These are phyloP conservation scores for Linyphia triangularis DNA, from an alignment of 2,888 invertebrate genomes.

Conservation along the genomic window DNA sequence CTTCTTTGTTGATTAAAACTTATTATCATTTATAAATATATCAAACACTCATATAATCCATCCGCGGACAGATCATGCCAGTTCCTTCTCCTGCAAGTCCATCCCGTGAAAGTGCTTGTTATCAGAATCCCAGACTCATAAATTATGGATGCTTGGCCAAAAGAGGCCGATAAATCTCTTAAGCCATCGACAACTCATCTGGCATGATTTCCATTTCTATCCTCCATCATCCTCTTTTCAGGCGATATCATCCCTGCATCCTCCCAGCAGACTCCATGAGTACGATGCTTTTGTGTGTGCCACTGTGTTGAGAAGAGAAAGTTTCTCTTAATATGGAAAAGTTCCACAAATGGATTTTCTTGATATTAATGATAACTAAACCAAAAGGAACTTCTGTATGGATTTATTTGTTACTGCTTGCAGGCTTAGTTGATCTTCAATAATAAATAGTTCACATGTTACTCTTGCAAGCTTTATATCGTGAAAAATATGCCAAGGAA, in stretches of 20 bases:
- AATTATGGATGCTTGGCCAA: constrained; percentile 68
- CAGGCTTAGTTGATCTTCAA: no score
- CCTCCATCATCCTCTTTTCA: constrained; percentile 16
- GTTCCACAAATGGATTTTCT: background rate
- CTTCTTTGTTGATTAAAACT: background rate
- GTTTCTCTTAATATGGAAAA: constrained; percentile 5
- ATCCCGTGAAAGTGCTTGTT: constrained; percentile 37
- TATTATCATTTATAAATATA: background rate
- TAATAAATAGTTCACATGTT: no score
- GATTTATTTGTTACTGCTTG: background rate
- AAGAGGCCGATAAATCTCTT: constrained; percentile 55
- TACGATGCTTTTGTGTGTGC: background rate
- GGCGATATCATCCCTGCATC: background rate
- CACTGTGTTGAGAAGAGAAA: background rate
- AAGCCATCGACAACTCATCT: constrained; percentile 67
- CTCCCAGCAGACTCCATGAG: background rate
- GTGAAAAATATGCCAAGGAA: no score
- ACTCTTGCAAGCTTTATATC: no score
- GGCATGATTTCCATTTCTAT: constrained; percentile 57
- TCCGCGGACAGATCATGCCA: background rate
- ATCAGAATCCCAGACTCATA: constrained; percentile 45
- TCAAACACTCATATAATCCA: background rate
- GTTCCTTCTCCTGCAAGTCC: constrained; percentile 4
- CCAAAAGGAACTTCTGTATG: background rate
- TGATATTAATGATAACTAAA: background rate